Base-by-base conservation (phyloP, 2,888 invertebrate genomes). In the Octonoba sinensis region DNA sequence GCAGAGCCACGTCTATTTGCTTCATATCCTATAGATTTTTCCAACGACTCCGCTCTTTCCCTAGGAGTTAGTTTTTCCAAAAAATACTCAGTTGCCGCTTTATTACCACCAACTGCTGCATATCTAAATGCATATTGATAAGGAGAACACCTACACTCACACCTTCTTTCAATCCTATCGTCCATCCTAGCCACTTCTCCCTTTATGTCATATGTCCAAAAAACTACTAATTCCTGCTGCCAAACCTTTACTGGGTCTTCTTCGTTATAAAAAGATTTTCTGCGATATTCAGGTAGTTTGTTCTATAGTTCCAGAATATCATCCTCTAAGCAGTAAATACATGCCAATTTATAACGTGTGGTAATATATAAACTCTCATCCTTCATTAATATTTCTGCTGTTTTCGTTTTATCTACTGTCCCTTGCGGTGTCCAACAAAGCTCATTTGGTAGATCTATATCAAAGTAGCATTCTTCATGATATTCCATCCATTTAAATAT, bases 201-300 rank as follows among this genome's bases (percentile, higher is more conserved):
- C n/a, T 79, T 72, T 73, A 72, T 79, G 60, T 66, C 59, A 79
- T 79, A 72, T 20, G 72, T 73, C 79, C 79, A 79, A 73, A 79
- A 46, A 44, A 73, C 67, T 13, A 73, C 72, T 69, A 73, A 62
- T 60, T 54, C 54, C n/a, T 73, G 67, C 67, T 73, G 36, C 3
- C 22, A 36, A 59, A 66, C n/a, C 44, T 46, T 20, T 51, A 4
- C 44, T 51, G 54, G 76, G 20, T 66, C 24, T 36, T 27, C 46
- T 20, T 54, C 51, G 13, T 24, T 77, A 70, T 64, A 70, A 70
- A 70, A 77, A 56, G 16, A 27, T 77, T 51, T 56, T 47, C 56
- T 71, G 13, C 18, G 22, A 47, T 57, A 57, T 72, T 78, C 15
- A 49, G 49, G 59, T 51, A 74, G 62, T 62, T 54, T 46, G 20